Base-by-base conservation (phyloP, 1,140 invertebrate genomes). In the Pteromalus puparum region DNA sequence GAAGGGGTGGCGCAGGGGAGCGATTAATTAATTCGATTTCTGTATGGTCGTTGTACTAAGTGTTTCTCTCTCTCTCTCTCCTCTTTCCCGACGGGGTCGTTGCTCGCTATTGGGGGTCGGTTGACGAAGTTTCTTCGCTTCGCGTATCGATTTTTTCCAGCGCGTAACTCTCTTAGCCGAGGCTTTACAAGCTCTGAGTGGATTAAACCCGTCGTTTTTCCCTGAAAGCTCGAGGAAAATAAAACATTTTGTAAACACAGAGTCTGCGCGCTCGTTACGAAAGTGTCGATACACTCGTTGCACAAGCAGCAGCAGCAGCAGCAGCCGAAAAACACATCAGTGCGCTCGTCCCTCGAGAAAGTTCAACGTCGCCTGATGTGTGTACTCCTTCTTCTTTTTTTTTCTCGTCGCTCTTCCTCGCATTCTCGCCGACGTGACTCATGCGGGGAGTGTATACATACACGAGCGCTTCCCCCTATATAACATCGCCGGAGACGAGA, bases 21-120 rank as follows among this genome's bases (percentile, higher is more conserved):
- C 77, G 70, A 67, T 85, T 81, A 85, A 85, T 85, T 85, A 75
- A 75, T 81, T 84, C 21, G 68, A 84, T 84, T 84, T 79, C 26
- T 42, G n/a, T 26, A 24, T 34, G 68, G 42, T 9, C 67, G 46
- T 15, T 9, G 46, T 7, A 42, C 74, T 18, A 74, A 38, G 28
- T 74, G 21, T 75, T 61, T 61, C 53, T 61, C 53, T n/a, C 48
- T 53, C 48, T 15, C 18, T 53, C 48, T 12, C 9, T 46, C 21
- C 18, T 53, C 48, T 12, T 13, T 46, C 21, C 67, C 1, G 12
- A 2, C 3, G 24, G 38, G 67, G 78, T 80, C 65, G 77, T 65
- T 13, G 61, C 13, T 79, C 34, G 15, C 34, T 6, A 28, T 46
- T 18, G 65, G 24, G 18, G 46, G 46, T 81, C 15, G 15, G n/a